Percentiles rank a stretch among this genome's conserved stretches.
Conservation (phyloP, 1,140 invertebrate genomes). For the Cotesia typhae region DNA sequence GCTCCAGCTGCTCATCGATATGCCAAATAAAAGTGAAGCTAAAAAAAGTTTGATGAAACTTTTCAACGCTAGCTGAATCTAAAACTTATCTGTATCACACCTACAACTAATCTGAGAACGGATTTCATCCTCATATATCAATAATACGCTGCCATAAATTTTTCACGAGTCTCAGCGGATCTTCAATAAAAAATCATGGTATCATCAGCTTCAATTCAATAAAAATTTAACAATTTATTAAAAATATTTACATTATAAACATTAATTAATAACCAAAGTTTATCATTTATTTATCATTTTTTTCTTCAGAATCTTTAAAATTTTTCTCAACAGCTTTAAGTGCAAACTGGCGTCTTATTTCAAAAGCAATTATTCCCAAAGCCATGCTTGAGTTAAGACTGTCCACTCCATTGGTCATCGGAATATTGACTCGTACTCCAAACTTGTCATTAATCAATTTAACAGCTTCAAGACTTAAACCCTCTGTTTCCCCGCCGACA, state of each 20-base stretch:
- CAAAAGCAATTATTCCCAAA: conserved; percentile 83
- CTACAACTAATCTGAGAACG: too few species aligned
- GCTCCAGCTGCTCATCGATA: too few species aligned
- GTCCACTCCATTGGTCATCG: conserved; percentile 79
- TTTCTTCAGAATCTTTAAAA: background rate
- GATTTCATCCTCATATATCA: too few species aligned
- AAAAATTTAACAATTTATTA: background rate
- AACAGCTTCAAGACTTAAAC: conserved; percentile 76
- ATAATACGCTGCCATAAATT: too few species aligned
- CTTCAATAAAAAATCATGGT: too few species aligned
- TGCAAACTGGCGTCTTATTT: conserved; percentile 78
- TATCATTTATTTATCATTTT: background rate
- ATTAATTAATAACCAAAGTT: background rate
- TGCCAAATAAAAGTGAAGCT: too few species aligned
- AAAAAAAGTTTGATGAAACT: too few species aligned
- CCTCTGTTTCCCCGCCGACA: conserved; percentile 89
- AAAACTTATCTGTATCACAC: too few species aligned
- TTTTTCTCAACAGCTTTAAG: background rate
- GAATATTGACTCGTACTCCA: conserved; percentile 78
- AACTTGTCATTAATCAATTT: conserved; percentile 67
- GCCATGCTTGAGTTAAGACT: conserved; percentile 88
- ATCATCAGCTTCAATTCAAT: too few species aligned
- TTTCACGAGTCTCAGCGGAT: too few species aligned
- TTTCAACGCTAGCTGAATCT: too few species aligned
- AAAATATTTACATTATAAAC: too few species aligned